Evolutionary conservation across 2,113 vertebrate species (phyloP).

Genomic region (Rhinopomastus cyanomelas): DNA sequence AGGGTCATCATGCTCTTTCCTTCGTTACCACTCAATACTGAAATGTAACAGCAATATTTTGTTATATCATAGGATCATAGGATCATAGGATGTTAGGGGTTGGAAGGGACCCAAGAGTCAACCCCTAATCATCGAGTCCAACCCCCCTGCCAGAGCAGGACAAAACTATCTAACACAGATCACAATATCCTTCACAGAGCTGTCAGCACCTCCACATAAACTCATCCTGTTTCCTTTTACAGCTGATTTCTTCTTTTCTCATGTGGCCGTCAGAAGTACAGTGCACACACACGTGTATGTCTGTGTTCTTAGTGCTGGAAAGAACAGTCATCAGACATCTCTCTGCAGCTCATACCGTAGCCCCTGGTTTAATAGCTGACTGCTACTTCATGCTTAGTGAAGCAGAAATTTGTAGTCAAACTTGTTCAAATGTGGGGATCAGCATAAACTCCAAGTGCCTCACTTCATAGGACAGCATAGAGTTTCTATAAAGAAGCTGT

Average conservation of each 20-base stretch:
- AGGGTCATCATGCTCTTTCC: neutral
- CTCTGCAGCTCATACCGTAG: neutral
- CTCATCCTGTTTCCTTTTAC: neutral
- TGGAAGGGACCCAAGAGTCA: no score
- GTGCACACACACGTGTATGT: neutral
- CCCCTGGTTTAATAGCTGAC: neutral
- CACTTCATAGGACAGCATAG: neutral
- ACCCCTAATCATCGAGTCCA: no score
- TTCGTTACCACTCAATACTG: neutral
- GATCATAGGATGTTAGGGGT: no score
- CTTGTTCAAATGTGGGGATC: neutral
- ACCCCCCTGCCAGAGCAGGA: no score
- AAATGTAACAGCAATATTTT: no score
- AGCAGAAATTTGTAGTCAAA: slow-evolving; percentile 20
- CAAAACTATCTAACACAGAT: no score
- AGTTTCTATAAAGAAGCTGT: neutral
- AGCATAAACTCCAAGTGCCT: neutral
- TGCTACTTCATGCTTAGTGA: neutral
- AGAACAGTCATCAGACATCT: neutral
- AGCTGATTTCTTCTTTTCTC: neutral
- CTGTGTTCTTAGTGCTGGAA: neutral
- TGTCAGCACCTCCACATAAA: neutral
- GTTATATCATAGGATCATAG: no score
- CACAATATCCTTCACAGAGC: rapidly evolving
- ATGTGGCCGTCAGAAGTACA: neutral